A percentile compares a stretch with the other conserved stretches of the same genome.
phyloP scores from a whole-genome alignment of 2,797 vertebrate genomes.

The Epinephelus coioides region DNA sequence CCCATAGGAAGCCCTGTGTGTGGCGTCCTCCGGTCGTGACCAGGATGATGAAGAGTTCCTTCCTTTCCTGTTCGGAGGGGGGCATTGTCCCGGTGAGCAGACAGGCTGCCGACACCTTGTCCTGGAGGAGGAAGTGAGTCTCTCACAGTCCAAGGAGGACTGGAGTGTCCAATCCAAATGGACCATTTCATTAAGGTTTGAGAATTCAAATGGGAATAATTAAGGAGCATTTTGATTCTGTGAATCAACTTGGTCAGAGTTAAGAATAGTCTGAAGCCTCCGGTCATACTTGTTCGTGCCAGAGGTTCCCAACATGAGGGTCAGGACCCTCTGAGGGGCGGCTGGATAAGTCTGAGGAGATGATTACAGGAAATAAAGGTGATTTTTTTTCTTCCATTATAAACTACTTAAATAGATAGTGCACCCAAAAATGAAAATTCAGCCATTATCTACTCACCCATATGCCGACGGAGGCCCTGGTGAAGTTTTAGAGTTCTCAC shows the following conservation, averaged over 20 bases:
- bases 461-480: too few relatives aligned
- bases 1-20: slow-evolving; percentile 78
- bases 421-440: too few relatives aligned
- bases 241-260: slow-evolving; percentile 21
- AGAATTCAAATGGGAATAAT: slow-evolving; percentile 37
- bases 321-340: background rate
- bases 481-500: too few relatives aligned
- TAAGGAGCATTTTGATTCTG: slow-evolving; percentile 19
- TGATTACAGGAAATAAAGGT: too few relatives aligned
- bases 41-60: slow-evolving; percentile 84
- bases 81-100: slow-evolving; percentile 81
- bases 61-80: slow-evolving; percentile 77
- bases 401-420: too few relatives aligned
- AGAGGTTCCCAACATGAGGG: background rate
- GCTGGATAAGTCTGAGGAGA: too few relatives aligned
- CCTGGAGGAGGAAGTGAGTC: slow-evolving; percentile 77
- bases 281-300: background rate
- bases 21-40: slow-evolving; percentile 74
- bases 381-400: too few relatives aligned
- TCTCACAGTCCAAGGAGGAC: slow-evolving; percentile 60
- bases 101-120: slow-evolving; percentile 82
- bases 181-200: slow-evolving; percentile 3
- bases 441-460: too few relatives aligned
- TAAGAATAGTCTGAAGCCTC: slow-evolving; percentile 4
- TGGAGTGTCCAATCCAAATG: slow-evolving; percentile 47